Evolutionary conservation across 2,888 invertebrate species (phyloP), one percentile per base, ranked within the genome.

Genomic region (Phlogophora meticulosa): DNA sequence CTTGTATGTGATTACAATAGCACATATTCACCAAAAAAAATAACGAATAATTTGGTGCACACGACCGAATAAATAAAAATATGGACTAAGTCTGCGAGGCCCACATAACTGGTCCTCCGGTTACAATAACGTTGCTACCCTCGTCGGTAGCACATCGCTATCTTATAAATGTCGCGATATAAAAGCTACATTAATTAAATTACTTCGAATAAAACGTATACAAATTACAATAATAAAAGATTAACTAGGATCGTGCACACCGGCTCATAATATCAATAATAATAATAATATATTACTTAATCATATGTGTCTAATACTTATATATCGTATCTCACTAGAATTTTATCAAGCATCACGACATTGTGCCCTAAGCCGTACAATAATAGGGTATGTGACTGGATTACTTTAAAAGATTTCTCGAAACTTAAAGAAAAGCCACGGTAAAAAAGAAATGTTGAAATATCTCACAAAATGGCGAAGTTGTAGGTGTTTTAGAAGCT

Each of bases 301-400:
- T 77, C 61, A 46, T 73, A 80, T 28, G 52, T 66, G 53, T 79
- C 82, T 87, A 89, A 88, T 89, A 88, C 87, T 87, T 86, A 87
- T 75, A 80, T 64, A 81, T 80, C 79, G 75, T 81, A 81, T 87
- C 86, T 87, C 88, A 88, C 89, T 86, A 88, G 74, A 84, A 82
- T 82, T n/a, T 85, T 82, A 81, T 69, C 76, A 87, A 87, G 88
- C 87, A 83, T 83, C 65, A 84, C 81, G 78, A 82, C 82, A 76
- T 85, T 83, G 86, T 86, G 88, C 87, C 87, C 80, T 82, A 85
- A 84, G 86, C 86, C 68, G 73, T 82, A 77, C 38, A 55, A 80
- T 75, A 76, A 72, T n/a, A n/a, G n/a, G n/a, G n/a, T n/a, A n/a
- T n/a, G n/a, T n/a, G n/a, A n/a, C n/a, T n/a, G n/a, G n/a, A n/a